phyloP scores from a whole-genome alignment of 2,888 invertebrate species.

The Coleophora flavipennella region DNA sequence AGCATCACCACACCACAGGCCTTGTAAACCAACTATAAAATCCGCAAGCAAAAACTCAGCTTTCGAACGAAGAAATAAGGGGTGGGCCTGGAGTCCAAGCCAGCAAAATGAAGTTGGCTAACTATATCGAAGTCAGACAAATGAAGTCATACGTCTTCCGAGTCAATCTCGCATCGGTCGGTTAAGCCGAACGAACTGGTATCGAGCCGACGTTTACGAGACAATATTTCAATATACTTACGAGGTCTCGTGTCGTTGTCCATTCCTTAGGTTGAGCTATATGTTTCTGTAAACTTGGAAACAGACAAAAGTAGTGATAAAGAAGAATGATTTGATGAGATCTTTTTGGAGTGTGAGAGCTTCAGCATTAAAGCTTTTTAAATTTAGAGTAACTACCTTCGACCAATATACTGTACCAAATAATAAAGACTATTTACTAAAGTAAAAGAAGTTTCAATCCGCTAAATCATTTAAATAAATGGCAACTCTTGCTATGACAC shows the following conservation, averaged over 20 bases:
- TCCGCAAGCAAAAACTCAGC: conserved; percentile 5
- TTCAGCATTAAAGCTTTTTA: no score
- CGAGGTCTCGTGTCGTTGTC: conserved; percentile 42
- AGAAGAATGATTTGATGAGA: no score
- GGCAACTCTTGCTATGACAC: no score
- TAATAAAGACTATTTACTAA: no score
- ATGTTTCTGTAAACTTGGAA: no score
- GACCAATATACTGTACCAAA: no score
- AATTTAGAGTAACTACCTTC: no score
- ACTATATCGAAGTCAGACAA: conserved; percentile 64
- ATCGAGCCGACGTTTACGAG: conserved; percentile 56
- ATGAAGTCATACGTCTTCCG: conserved; percentile 64
- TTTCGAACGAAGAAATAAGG: conserved; percentile 15
- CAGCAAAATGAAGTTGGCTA: conserved; percentile 26
- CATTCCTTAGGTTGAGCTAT: conserved; percentile 23
- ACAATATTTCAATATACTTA: conserved; percentile 71
- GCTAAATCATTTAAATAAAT: no score
- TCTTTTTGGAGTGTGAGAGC: not conserved
- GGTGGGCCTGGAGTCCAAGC: not conserved
- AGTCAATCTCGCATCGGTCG: conserved; percentile 52
- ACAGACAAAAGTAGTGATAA: conserved; percentile 11
- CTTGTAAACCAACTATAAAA: not conserved
- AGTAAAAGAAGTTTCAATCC: no score
- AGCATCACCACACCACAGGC: conserved; percentile 12
- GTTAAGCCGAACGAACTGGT: conserved; percentile 52